phyloP scores from a whole-genome alignment of 2,797 vertebrate species.

The Danio choprae region DNA sequence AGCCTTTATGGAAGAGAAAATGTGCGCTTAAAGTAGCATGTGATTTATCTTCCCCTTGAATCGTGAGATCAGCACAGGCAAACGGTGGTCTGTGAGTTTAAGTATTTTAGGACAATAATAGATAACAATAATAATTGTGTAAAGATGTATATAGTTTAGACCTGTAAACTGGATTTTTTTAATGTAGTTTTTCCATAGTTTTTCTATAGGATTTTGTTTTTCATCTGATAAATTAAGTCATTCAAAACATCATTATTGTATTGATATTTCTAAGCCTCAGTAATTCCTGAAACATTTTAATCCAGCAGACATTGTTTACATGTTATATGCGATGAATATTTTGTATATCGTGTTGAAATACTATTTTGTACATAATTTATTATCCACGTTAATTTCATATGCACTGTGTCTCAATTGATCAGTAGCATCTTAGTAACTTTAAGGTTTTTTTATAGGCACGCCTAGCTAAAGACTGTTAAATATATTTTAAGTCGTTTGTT shows the following conservation, averaged over 20 bases:
- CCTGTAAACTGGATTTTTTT: neutral
- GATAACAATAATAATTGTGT: neutral
- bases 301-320: too few relatives aligned
- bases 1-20: neutral
- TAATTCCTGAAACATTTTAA: neutral
- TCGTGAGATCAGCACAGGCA: neutral
- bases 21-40: constrained; percentile 3
- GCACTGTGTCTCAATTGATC: neutral
- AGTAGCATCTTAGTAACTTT: neutral
- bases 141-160: neutral
- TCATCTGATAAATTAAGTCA: neutral
- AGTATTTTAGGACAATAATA: neutral
- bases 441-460: neutral
- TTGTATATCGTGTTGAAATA: neutral
- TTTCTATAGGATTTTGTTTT: neutral
- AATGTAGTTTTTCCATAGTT: neutral
- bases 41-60: neutral
- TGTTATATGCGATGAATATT: neutral
- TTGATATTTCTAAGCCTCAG: neutral
- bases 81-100: neutral
- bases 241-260: neutral
- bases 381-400: neutral
- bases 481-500: neutral
- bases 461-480: neutral
- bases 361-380: neutral